Evolutionary conservation across 2,888 invertebrate species (phyloP), one percentile per base, ranked within the genome.

Genomic region (Polymixis lichenea): DNA sequence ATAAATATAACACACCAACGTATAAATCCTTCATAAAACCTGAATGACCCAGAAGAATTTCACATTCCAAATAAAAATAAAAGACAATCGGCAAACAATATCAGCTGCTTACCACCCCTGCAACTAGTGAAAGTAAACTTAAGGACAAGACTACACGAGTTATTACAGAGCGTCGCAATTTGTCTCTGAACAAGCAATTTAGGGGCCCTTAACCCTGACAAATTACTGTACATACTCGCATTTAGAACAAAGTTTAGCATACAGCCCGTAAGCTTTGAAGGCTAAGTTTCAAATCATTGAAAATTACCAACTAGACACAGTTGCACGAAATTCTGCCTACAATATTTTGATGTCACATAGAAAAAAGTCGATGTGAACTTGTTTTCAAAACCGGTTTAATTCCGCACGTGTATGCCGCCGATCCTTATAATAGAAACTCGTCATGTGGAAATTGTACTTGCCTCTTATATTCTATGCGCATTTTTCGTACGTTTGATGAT

Each of bases 101-200:
- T 62, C 65, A 78, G 58, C 72, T 82, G 82, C 66, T 73, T 28
- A 56, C 58, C 64, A 61, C 67, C 66, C 78, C 43, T 46, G 60
- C 60, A 83, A 70, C 78, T 73, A 71, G 75, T 64, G 51, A 60
- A 46, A 82, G 79, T 71, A 67, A 67, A 71, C 70, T 56, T 83
- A 75, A 74, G 62, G 62, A 67, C 69, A 83, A 65, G 74, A 61
- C 78, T 73, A 56, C 75, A 79, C 71, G 56, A 75, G 68, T 74
- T 81, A 81, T 82, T 64, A 78, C 83, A 72, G 60, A 75, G 46
- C 64, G n/a, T 43, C 64, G 68, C 72, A 83, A 82, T 82, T 75
- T 69, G 80, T 80, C 83, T 83, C 75, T 55, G 72, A 72, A 79
- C 75, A 72, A 79, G 64, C 84, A 80, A 82, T 82, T 83, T 79